A percentile compares a stretch with the other conserved stretches of the same genome.
Conservation (phyloP, 2,113 vertebrate genomes). For the Porphyrio hochstetteri region DNA sequence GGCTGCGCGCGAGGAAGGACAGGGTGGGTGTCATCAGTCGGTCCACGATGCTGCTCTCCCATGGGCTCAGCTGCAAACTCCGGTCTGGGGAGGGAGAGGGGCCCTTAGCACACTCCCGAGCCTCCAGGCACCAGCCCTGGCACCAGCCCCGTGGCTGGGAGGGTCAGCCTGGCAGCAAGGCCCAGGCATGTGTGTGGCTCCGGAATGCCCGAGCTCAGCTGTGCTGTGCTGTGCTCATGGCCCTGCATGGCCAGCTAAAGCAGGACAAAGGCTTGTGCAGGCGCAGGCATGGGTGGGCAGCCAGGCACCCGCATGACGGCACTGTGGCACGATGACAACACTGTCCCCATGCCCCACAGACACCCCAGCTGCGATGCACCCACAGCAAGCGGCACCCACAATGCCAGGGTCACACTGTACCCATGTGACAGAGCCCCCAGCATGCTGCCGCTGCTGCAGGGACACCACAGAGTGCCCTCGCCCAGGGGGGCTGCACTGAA, state of each 20-base stretch:
- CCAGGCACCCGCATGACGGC: rapidly evolving
- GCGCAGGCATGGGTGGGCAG: rapidly evolving
- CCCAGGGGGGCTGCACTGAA: rapidly evolving
- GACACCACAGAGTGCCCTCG: background rate
- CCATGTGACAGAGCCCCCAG: background rate
- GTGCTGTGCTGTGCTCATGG: rapidly evolving
- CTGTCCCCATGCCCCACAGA: background rate
- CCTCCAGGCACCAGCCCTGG: background rate
- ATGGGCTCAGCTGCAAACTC: conserved; percentile 87
- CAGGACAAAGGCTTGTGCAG: rapidly evolving
- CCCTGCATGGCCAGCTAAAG: rapidly evolving
- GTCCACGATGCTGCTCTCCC: conserved; percentile 98
- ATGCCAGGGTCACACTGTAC: background rate
- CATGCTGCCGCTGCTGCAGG: rapidly evolving
- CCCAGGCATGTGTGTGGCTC: rapidly evolving
- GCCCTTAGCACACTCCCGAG: rapidly evolving
- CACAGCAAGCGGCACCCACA: rapidly evolving
- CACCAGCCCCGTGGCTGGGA: background rate
- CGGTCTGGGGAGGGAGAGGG: conserved; percentile 77
- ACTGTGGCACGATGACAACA: rapidly evolving
- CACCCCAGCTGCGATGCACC: rapidly evolving
- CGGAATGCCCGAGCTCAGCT: background rate
- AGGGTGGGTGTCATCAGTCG: conserved; percentile 96
- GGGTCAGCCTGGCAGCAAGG: background rate
- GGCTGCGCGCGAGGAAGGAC: conserved; percentile 94